Conservation (phyloP, 2,888 invertebrate species). For the Ochropacha duplaris region DNA sequence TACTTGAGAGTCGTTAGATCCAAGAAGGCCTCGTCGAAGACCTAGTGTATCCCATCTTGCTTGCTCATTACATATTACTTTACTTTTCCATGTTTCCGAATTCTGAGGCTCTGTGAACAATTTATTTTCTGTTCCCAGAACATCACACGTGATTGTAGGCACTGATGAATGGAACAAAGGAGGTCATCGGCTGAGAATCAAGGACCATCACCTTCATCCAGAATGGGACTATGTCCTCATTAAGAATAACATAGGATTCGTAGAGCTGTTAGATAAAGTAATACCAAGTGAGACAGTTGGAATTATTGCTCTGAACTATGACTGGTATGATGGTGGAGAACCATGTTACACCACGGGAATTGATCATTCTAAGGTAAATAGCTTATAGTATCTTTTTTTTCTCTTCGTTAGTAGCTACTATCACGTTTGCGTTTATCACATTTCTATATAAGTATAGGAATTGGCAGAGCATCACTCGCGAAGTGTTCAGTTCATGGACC, state of each 20-base stretch:
- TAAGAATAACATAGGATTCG: neutral
- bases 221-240: neutral
- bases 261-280: neutral
- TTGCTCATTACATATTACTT: too few species aligned
- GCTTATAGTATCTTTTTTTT: too few species aligned
- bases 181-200: neutral
- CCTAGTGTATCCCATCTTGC: too few species aligned
- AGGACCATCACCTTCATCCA: neutral
- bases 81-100: too few species aligned
- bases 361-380: neutral
- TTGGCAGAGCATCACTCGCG: too few species aligned
- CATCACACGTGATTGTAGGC: neutral
- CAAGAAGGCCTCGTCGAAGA: too few species aligned
- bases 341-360: neutral
- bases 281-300: neutral
- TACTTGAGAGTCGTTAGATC: too few species aligned
- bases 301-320: neutral
- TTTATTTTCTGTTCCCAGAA: neutral
- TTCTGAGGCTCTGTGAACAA: too few species aligned
- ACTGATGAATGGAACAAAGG: neutral
- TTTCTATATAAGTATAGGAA: too few species aligned
- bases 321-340: neutral
- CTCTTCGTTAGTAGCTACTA: too few species aligned
- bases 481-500: too few species aligned
- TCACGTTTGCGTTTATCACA: too few species aligned